Percentiles rank a stretch among this genome's conserved stretches.
These are phyloP conservation scores for Carassius gibelio DNA, from an alignment of 2,113 vertebrate genomes.

Conservation along the genomic window DNA sequence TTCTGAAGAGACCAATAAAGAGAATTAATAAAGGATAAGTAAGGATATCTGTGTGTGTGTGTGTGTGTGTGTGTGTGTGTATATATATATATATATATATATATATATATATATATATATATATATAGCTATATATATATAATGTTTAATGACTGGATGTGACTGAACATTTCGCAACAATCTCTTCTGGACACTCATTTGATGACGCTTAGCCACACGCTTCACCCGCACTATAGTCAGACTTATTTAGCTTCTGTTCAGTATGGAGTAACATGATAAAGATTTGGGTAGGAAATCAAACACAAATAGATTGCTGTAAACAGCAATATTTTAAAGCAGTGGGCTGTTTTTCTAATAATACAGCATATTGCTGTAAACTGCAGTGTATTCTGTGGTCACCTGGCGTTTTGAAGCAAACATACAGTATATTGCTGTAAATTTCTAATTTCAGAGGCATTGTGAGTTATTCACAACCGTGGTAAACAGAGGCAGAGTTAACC, in stretches of 20 bases:
- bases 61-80: too few relatives aligned
- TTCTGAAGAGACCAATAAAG: neutral
- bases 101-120: too few relatives aligned
- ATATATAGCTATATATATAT: neutral
- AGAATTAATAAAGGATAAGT: neutral
- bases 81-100: too few relatives aligned
- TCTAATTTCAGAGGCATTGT: too few relatives aligned
- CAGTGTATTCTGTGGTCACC: too few relatives aligned
- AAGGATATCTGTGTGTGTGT: too few relatives aligned
- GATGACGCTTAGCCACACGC: neutral
- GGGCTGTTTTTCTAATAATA: constrained; percentile 8
- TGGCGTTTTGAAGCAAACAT: too few relatives aligned
- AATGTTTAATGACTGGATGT: neutral
- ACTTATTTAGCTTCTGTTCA: neutral
- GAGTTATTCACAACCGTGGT: neutral
- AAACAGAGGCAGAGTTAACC: too few relatives aligned
- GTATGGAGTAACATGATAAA: neutral
- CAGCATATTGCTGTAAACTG: neutral
- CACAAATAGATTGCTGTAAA: neutral
- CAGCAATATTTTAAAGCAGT: neutral
- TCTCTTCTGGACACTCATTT: constrained; percentile 10
- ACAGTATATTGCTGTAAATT: too few relatives aligned
- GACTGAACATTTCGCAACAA: neutral
- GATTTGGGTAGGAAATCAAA: neutral
- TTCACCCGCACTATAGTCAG: neutral